These are phyloP conservation scores for Hippocampus zosterae DNA, from an alignment of 2,113 vertebrate species.

Conservation along the genomic window DNA sequence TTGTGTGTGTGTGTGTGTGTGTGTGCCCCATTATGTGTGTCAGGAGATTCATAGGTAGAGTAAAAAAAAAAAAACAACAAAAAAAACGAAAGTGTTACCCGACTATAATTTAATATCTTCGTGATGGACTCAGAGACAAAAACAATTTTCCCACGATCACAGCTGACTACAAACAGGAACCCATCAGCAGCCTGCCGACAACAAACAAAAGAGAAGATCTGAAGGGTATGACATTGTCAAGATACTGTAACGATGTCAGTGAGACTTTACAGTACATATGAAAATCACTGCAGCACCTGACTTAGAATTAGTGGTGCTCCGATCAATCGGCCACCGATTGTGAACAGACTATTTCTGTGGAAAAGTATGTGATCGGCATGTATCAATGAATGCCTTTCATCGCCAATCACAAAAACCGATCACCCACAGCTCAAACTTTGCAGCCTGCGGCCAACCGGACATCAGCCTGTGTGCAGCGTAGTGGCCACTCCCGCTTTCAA, in stretches of 20 bases:
- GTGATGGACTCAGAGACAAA: slow-evolving; percentile 89
- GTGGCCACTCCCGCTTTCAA: too few relatives aligned
- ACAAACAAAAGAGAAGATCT: slow-evolving; percentile 23
- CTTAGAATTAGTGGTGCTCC: not conserved
- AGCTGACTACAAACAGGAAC: slow-evolving; percentile 90
- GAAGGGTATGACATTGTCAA: slow-evolving; percentile 21
- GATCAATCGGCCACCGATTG: too few relatives aligned
- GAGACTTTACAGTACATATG: not conserved
- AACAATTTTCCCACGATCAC: slow-evolving; percentile 87
- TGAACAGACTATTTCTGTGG: too few relatives aligned
- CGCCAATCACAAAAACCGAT: too few relatives aligned
- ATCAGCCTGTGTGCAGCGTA: too few relatives aligned
- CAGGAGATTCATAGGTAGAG: slow-evolving; percentile 17
- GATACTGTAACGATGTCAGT: slow-evolving; percentile 14
- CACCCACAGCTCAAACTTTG: too few relatives aligned
- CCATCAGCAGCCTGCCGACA: slow-evolving; percentile 82
- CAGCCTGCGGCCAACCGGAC: too few relatives aligned
- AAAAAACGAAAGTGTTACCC: slow-evolving; percentile 65
- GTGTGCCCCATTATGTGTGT: slow-evolving; percentile 24
- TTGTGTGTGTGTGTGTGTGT: not conserved
- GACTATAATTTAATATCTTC: slow-evolving; percentile 86
- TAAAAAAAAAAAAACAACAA: slow-evolving; percentile 19
- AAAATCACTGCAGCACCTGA: not conserved
- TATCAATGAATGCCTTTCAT: too few relatives aligned
- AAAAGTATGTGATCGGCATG: too few relatives aligned